These are phyloP conservation scores for Anaspis maculata DNA, from an alignment of 2,888 invertebrate genomes.

Conservation along the genomic window DNA sequence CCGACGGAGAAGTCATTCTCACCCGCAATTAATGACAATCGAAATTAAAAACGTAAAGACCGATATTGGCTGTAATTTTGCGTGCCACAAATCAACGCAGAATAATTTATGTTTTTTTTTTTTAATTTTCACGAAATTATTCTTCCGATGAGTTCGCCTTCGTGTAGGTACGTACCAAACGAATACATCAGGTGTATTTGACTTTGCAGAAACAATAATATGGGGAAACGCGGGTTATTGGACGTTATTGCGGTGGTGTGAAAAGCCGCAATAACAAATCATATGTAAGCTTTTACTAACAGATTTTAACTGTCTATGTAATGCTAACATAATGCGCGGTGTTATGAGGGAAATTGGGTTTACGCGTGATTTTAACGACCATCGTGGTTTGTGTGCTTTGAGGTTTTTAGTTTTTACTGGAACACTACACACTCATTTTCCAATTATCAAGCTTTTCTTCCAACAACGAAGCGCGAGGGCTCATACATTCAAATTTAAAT, in stretches of 20 bases:
- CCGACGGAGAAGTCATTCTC: conserved; percentile 31
- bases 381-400: conserved; percentile 36
- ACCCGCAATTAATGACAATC: conserved; percentile 41
- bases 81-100: too few relatives aligned
- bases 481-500: too few relatives aligned
- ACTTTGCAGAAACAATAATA: too few relatives aligned
- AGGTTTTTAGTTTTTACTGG: conserved; percentile 31
- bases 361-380: conserved; percentile 39
- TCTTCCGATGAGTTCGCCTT: too few relatives aligned
- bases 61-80: conserved; percentile 24
- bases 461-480: too few relatives aligned
- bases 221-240: conserved; percentile 26
- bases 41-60: conserved; percentile 42
- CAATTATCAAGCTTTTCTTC: too few relatives aligned
- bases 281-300: conserved; percentile 43
- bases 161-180: too few relatives aligned
- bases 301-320: conserved; percentile 43
- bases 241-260: conserved; percentile 35
- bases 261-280: conserved; percentile 43
- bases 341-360: conserved; percentile 41
- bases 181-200: neutral
- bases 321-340: conserved; percentile 42
- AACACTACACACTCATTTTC: conserved; percentile 24
- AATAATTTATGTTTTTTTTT: too few relatives aligned
- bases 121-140: too few relatives aligned